Evolutionary conservation across 2,888 invertebrate species (phyloP), one percentile per base, ranked within the genome.

Genomic region (Orthonevra nobilis): DNA sequence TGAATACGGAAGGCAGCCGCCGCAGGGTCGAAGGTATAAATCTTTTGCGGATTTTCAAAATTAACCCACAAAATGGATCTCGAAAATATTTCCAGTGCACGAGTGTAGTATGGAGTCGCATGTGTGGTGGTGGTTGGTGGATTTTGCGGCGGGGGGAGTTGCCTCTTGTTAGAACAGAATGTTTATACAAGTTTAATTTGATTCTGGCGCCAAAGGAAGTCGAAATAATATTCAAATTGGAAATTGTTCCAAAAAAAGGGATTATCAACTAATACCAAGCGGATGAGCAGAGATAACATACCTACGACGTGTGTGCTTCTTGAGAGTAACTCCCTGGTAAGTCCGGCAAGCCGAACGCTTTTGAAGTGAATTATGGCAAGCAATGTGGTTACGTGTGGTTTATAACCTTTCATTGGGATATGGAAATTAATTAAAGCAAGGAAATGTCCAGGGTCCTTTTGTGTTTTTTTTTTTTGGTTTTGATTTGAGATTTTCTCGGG

Each of bases 1-100:
- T 50, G 23, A 5, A 46, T 19, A 32, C 20, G 9, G 56, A 38
- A 40, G 64, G 40, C 48, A n/a, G n/a, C 44, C 52, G 77, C 77
- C 70, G 77, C 77, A 77, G 77, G 77, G 77, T 77, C 64, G 64
- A 77, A 70, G 72, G 70, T 72, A 77, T 77, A 77, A 77, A 77
- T 77, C 64, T 72, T 72, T 64, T 77, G 77, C 64, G 77, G 77
- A 70, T 72, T 77, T 72, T 60, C 77, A 42, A 72, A 77, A 64
- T 66, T 72, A 66, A 70, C 64, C 77, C 77, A 77, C 70, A 77
- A 64, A 77, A 77, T 77, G 72, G 64, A 77, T 77, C 64, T 77
- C 72, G n/a, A 77, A 64, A 72, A 72, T 58, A 72, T 72, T 72
- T 63, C 19, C 26, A 46, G 17, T 56, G 38, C 54, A 36, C 28